Base-by-base conservation (phyloP, 2,888 invertebrate genomes). In the Dicyrtoma fusca region DNA sequence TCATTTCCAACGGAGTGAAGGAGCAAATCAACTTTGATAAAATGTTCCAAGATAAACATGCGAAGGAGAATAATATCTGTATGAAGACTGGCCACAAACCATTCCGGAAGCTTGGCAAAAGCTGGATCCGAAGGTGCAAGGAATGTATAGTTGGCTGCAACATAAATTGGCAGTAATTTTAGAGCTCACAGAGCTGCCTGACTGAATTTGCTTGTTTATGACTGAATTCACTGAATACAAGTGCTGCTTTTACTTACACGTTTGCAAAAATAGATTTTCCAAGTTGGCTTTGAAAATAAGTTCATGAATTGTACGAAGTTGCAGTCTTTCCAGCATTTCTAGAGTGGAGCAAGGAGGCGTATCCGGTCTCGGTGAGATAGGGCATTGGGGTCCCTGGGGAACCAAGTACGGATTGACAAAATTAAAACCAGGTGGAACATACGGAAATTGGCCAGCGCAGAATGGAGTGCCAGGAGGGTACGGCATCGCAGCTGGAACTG, bases 111-210 rank as follows among this genome's bases (percentile, higher is more conserved):
- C 19, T 69, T 51, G 23, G 76, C 64, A 62, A 79, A 81, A 4
- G 79, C 75, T 23, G 75, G 76, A 57, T 81, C 81, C 17, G 75
- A 77, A 1, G 81, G 81, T 14, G 76, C 75, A 61, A 81, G 79
- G 14, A 81, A 69, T 4, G 81, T 81, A 74, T 78, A 80, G 55
- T 76, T 76, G 47, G 34, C 80, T 81, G 64, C 42, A 73, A 73
- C 13, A 47, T 55, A n/a, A 66, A 71, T 45, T 45, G 13, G 10
- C 45, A 45, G 45, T 45, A 13, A 11, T 45, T 45, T n/a, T n/a
- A n/a, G n/a, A n/a, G n/a, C n/a, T n/a, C n/a, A n/a, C n/a, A n/a
- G n/a, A n/a, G n/a, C n/a, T n/a, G n/a, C n/a, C n/a, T n/a, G n/a
- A n/a, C n/a, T n/a, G n/a, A n/a, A n/a, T n/a, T n/a, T n/a, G n/a